These are phyloP conservation scores for Pseudococcus jackbeardsleyi DNA, from an alignment of 2,888 invertebrate species.

Conservation along the genomic window DNA sequence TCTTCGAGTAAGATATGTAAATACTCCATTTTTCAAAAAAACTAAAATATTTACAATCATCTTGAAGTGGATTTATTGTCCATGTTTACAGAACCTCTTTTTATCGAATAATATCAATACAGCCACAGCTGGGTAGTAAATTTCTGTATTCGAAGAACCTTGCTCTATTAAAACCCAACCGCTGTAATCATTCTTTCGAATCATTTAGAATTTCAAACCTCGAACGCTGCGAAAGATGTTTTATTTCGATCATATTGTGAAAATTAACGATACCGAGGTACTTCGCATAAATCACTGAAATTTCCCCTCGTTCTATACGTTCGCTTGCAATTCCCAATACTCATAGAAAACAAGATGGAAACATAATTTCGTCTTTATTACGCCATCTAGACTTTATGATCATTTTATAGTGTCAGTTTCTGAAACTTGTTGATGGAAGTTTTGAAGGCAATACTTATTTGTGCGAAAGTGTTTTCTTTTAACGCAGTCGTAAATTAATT, in stretches of 20 bases:
- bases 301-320: not conserved
- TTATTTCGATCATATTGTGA: no score
- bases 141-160: not conserved
- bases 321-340: not conserved
- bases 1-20: no score
- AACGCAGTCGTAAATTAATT: constrained; percentile 11
- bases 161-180: not conserved
- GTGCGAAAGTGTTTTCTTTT: constrained; percentile 23
- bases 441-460: not conserved
- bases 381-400: not conserved
- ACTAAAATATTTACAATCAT: no score
- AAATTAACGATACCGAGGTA: not conserved
- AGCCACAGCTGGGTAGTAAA: not conserved
- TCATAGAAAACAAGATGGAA: not conserved
- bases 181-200: not conserved
- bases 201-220: not conserved
- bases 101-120: no score
- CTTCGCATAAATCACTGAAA: constrained; percentile 18
- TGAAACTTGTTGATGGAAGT: constrained; percentile 44
- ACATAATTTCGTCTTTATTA: constrained; percentile 1
- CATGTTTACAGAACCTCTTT: no score
- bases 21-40: no score
- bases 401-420: constrained; percentile 37
- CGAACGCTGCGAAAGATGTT: no score
- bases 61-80: no score